Percentiles rank a stretch among this genome's conserved stretches.
phyloP scores from a whole-genome alignment of 2,797 vertebrate species.

The Melanogrammus aeglefinus region DNA sequence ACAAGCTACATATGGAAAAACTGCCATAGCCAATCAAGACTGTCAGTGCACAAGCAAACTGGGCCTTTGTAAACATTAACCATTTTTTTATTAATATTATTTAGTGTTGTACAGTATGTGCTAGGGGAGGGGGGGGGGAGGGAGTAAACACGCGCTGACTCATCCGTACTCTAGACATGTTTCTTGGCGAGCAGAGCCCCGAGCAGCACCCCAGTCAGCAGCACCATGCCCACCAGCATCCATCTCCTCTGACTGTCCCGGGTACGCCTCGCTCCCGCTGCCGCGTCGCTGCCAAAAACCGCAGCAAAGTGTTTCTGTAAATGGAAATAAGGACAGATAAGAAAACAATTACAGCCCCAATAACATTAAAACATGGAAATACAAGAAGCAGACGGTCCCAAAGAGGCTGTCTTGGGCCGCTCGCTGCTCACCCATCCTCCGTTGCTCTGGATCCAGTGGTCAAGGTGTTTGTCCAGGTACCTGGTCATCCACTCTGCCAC shows the following conservation, averaged over 20 bases:
- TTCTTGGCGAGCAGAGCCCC: conserved; percentile 80
- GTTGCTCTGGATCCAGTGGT: conserved; percentile 90
- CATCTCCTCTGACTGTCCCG: conserved; percentile 81
- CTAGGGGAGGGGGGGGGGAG: not conserved
- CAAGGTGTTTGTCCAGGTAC: conserved; percentile 90
- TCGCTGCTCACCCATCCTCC: conserved; percentile 91
- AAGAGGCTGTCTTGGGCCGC: not conserved
- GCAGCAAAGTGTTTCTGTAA: conserved; percentile 83
- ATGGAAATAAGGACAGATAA: conserved; percentile 12
- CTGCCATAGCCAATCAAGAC: conserved; percentile 38
- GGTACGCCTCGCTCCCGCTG: conserved; percentile 76
- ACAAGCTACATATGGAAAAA: conserved; percentile 56
- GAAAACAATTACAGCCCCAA: not conserved
- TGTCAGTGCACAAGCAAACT: conserved; percentile 61
- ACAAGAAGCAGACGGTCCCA: not conserved
- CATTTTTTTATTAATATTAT: conserved; percentile 40
- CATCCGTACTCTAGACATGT: not conserved
- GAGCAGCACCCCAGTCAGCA: conserved; percentile 80
- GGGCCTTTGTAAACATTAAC: conserved; percentile 67
- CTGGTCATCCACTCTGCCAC: conserved; percentile 93
- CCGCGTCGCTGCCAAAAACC: conserved; percentile 82
- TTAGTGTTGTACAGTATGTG: conserved; percentile 34
- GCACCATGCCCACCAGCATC: conserved; percentile 79
- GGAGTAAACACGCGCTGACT: not conserved
- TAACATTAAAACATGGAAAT: not conserved